These are phyloP conservation scores for Nipponia nippon DNA, from an alignment of 2,113 vertebrate species.

Conservation along the genomic window DNA sequence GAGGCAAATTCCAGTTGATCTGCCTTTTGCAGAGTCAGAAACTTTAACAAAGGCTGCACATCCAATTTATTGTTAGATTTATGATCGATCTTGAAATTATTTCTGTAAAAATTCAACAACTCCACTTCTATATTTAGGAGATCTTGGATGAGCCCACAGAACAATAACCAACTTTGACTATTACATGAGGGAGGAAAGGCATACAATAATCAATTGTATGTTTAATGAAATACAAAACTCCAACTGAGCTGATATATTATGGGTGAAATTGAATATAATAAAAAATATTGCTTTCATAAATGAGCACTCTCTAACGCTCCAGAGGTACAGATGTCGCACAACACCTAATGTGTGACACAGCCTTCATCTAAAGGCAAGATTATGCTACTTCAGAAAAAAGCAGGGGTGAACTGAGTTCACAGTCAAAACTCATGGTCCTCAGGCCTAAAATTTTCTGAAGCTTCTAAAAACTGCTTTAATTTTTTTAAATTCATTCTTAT, in stretches of 20 bases:
- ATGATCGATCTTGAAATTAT: not conserved
- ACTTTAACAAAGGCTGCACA: not conserved
- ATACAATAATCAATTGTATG: not conserved
- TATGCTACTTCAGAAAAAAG: not conserved
- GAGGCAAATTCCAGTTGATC: not conserved
- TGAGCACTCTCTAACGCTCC: not conserved
- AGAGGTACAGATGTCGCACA: not conserved
- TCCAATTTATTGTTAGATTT: not conserved
- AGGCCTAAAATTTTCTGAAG: not conserved
- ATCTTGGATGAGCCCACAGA: not conserved
- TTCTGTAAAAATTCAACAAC: not conserved
- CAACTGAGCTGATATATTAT: not conserved
- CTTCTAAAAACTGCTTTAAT: not conserved
- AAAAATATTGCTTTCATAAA: not conserved
- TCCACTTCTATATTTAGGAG: not conserved
- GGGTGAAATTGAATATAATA: not conserved
- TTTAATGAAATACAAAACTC: conserved; percentile 1
- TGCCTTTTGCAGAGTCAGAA: not conserved
- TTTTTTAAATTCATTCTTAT: not conserved
- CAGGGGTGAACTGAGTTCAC: not conserved
- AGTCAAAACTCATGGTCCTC: not conserved
- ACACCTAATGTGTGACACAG: not conserved
- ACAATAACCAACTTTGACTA: not conserved
- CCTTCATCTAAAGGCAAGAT: not conserved
- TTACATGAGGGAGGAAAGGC: not conserved